phyloP scores from a whole-genome alignment of 2,113 vertebrate species.

The Trachemys scripta region DNA sequence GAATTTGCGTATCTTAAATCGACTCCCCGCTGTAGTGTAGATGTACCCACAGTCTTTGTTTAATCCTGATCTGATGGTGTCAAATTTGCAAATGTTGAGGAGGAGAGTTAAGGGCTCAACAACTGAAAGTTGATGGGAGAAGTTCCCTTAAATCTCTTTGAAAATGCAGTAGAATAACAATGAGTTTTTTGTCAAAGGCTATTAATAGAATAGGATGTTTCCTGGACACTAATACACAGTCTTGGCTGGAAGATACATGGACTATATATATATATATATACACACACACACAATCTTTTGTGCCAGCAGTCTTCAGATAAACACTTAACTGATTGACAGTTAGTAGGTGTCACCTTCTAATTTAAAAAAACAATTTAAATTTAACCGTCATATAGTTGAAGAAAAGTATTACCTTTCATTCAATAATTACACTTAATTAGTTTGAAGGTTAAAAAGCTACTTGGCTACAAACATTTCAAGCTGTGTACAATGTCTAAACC shows the following conservation, averaged over 20 bases:
- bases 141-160: neutral
- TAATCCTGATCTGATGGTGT: no score
- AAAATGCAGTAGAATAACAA: neutral
- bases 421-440: constrained; percentile 77
- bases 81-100: neutral
- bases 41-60: no score
- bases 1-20: no score
- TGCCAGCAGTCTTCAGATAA: constrained; percentile 56
- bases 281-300: neutral
- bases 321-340: constrained; percentile 72
- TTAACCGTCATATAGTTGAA: constrained; percentile 55
- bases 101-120: neutral
- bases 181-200: neutral
- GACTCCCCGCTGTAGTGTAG: no score
- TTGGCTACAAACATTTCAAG: constrained; percentile 71
- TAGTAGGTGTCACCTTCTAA: constrained; percentile 75
- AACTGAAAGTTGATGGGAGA: neutral
- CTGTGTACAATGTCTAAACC: constrained; percentile 39
- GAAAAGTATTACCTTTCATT: constrained; percentile 71
- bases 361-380: constrained; percentile 73
- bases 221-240: constrained; percentile 1
- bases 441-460: constrained; percentile 62
- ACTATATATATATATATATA: neutral
- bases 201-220: neutral
- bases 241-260: neutral